Percentiles rank a stretch among this genome's conserved stretches.
Conservation (phyloP, 2,113 vertebrate species). For the Grus americana region DNA sequence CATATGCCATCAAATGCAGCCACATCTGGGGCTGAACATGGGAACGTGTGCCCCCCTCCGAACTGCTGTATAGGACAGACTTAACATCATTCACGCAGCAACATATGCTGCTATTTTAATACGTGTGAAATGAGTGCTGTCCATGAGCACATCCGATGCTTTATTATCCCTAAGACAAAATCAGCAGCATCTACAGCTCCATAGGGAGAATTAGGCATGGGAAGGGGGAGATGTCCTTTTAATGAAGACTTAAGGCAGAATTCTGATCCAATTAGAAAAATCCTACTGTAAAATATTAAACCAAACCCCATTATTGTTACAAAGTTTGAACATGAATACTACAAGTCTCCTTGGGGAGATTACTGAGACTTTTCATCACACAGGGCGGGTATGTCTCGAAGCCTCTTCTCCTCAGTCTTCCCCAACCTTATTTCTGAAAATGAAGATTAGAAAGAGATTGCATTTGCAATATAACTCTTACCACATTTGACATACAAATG, state of each 20-base stretch:
- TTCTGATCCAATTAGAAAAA: not conserved
- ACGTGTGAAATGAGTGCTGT: not conserved
- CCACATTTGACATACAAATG: not conserved
- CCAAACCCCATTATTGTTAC: not conserved
- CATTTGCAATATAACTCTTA: not conserved
- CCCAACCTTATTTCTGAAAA: not conserved
- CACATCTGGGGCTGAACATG: not conserved
- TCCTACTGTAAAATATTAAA: not conserved
- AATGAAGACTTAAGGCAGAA: conserved; percentile 11
- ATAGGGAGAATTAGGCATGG: not conserved
- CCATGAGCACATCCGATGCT: not conserved
- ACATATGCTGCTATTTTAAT: not conserved
- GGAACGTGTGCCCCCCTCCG: not conserved
- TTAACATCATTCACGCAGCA: not conserved
- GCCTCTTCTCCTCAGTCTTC: not conserved
- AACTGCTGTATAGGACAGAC: not conserved
- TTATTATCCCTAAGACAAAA: not conserved
- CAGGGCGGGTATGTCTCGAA: not conserved
- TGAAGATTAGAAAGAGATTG: not conserved
- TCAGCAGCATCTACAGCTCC: not conserved
- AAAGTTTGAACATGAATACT: not conserved
- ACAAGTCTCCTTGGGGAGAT: not conserved
- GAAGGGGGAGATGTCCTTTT: not conserved
- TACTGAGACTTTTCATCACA: not conserved
- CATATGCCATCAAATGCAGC: not conserved